A percentile compares a stretch with the other conserved stretches of the same genome.
Evolutionary conservation across 2,797 vertebrate species (phyloP).

Genomic region (Cynodonichthys magdalenae): DNA sequence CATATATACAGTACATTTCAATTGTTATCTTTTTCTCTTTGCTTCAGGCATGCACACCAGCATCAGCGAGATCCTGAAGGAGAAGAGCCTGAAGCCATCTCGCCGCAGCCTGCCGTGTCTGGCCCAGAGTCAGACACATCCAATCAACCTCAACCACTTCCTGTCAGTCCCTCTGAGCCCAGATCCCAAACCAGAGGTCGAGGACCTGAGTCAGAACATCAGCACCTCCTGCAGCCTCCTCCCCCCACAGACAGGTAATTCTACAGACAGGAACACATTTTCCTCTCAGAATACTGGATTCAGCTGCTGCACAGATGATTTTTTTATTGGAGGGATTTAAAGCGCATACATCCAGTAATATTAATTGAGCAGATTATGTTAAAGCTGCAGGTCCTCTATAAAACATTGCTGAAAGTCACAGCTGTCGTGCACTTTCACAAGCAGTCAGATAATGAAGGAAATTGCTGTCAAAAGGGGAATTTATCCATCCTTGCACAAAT

Average conservation of each 20-base stretch:
- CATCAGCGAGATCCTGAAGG: constrained; percentile 95
- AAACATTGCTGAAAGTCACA: constrained; percentile 19
- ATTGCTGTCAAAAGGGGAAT: constrained; percentile 19
- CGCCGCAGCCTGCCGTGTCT: constrained; percentile 93
- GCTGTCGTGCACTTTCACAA: constrained; percentile 3
- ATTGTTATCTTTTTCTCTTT: no score
- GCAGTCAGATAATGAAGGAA: constrained; percentile 7
- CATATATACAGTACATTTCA: no score
- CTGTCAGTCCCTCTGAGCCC: constrained; percentile 82
- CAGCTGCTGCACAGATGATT: constrained; percentile 7
- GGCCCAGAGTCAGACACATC: constrained; percentile 91
- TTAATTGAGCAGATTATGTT: constrained; percentile 32
- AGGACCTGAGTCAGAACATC: constrained; percentile 75
- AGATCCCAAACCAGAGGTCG: constrained; percentile 69
- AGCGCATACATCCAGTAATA: neutral
- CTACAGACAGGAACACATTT: neutral
- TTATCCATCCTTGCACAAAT: constrained; percentile 1
- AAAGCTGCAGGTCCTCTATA: constrained; percentile 23
- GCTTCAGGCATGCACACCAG: constrained; percentile 93
- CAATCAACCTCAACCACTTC: constrained; percentile 92
- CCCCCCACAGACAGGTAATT: constrained; percentile 76
- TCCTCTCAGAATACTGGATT: neutral
- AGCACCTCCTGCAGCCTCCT: constrained; percentile 82
- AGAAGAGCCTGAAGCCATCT: constrained; percentile 92
- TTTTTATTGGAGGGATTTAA: constrained; percentile 26